Conservation (phyloP, 2,113 vertebrate species). For the Hemiscyllium ocellatum region DNA sequence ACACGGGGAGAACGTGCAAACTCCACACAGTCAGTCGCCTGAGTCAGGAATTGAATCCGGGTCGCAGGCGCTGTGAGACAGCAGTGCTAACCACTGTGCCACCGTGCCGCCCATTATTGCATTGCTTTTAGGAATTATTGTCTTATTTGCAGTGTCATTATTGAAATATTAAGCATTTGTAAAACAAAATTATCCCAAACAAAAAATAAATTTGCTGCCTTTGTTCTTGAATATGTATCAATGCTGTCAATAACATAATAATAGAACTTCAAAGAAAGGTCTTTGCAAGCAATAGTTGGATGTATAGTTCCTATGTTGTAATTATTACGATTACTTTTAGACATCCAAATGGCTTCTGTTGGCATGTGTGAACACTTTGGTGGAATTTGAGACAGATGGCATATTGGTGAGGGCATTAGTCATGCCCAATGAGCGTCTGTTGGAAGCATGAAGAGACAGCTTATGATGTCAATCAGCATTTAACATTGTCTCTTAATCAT, state of each 20-base stretch:
- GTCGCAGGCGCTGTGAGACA: no score
- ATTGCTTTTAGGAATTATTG: not conserved
- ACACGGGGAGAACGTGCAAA: no score
- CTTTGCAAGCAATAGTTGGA: not conserved
- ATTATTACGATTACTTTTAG: no score
- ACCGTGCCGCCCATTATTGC: no score
- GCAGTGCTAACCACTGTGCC: no score
- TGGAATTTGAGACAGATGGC: no score
- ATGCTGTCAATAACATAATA: not conserved
- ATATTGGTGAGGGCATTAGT: not conserved
- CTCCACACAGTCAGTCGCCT: no score
- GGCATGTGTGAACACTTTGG: no score
- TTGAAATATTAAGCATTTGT: not conserved
- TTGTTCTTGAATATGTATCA: not conserved
- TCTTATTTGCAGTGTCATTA: not conserved
- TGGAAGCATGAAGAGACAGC: not conserved
- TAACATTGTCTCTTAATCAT: not conserved
- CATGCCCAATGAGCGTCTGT: not conserved
- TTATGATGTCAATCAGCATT: not conserved
- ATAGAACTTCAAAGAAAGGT: not conserved
- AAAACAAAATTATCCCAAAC: not conserved
- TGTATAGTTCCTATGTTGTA: not conserved
- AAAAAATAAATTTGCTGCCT: not conserved
- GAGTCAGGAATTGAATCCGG: no score
- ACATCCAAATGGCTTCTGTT: no score